phyloP scores from a whole-genome alignment of 2,113 vertebrate genomes.

The Empidonax alnorum region DNA sequence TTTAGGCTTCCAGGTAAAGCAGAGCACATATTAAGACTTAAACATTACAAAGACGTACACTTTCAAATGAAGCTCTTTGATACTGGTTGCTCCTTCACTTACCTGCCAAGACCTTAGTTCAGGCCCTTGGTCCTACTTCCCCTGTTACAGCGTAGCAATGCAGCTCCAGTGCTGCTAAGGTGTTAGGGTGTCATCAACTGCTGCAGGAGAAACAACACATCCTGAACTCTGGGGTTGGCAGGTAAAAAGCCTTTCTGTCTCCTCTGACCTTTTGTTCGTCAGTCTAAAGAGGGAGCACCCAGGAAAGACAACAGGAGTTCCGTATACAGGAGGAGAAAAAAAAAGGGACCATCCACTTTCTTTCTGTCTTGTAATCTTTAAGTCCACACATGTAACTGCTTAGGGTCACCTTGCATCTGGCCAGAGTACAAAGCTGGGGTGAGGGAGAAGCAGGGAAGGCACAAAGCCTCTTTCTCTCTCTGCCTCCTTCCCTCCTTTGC shows the following conservation, averaged over 20 bases:
- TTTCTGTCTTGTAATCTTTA: slow-evolving; percentile 62
- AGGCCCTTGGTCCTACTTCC: slow-evolving; percentile 72
- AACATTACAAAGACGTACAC: slow-evolving; percentile 67
- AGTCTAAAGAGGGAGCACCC: slow-evolving; percentile 51
- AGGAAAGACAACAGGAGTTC: slow-evolving; percentile 45
- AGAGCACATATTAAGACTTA: slow-evolving; percentile 67
- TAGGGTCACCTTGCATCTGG: not conserved
- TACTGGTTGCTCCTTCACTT: slow-evolving; percentile 66
- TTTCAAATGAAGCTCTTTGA: slow-evolving; percentile 46
- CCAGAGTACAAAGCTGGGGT: not conserved
- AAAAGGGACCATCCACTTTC: slow-evolving; percentile 10
- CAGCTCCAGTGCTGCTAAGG: slow-evolving; percentile 73
- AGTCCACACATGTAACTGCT: slow-evolving; percentile 52
- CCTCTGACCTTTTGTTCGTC: slow-evolving; percentile 28
- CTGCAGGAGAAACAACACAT: slow-evolving; percentile 75
- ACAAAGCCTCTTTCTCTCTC: not conserved
- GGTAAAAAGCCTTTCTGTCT: slow-evolving; percentile 57
- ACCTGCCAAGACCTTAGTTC: slow-evolving; percentile 75
- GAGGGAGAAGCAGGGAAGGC: not conserved
- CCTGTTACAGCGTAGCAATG: slow-evolving; percentile 73
- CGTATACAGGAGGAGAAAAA: not conserved
- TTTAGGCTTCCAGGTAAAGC: slow-evolving; percentile 33
- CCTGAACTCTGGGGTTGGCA: slow-evolving; percentile 73
- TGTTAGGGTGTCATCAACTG: slow-evolving; percentile 72
- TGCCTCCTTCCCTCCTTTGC: not conserved